Percentiles rank a stretch among this genome's conserved stretches.
Conservation (phyloP, 2,888 invertebrate species). For the Eupithecia pulchellata region DNA sequence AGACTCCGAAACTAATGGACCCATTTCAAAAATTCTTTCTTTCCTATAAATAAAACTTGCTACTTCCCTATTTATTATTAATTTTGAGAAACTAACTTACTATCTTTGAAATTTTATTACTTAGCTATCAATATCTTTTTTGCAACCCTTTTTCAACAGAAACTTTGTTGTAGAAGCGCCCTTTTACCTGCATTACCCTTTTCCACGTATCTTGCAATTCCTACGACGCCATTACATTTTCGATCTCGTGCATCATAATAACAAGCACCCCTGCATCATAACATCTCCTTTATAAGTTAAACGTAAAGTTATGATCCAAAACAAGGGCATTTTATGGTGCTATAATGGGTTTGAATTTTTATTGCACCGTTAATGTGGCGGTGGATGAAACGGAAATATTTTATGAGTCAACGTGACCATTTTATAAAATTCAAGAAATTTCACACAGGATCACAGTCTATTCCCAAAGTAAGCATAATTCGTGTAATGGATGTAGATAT, state of each 20-base stretch:
- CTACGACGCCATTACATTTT: not conserved
- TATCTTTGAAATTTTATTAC: too few species aligned
- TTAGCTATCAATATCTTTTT: too few species aligned
- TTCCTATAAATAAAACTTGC: too few species aligned
- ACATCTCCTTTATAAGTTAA: slow-evolving; percentile 45
- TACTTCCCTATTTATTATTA: too few species aligned
- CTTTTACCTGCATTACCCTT: not conserved
- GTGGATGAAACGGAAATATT: not conserved
- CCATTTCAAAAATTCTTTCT: too few species aligned
- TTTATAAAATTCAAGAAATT: not conserved
- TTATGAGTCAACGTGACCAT: not conserved
- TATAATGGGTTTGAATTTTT: slow-evolving; percentile 25
- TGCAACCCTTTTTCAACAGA: not conserved
- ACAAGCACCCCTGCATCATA: slow-evolving; percentile 24
- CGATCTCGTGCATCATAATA: not conserved
- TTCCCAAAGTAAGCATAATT: not conserved
- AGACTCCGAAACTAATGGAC: too few species aligned
- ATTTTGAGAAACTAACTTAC: too few species aligned
- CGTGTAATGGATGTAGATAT: too few species aligned
- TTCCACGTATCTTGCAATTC: not conserved
- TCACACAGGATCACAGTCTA: not conserved
- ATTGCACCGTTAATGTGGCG: slow-evolving; percentile 14
- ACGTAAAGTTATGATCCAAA: slow-evolving; percentile 58
- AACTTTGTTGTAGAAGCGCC: not conserved
- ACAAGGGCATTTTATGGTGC: slow-evolving; percentile 66